A percentile compares a stretch with the other conserved stretches of the same genome.
phyloP scores from a whole-genome alignment of 2,113 vertebrate genomes.

The Parus major region DNA sequence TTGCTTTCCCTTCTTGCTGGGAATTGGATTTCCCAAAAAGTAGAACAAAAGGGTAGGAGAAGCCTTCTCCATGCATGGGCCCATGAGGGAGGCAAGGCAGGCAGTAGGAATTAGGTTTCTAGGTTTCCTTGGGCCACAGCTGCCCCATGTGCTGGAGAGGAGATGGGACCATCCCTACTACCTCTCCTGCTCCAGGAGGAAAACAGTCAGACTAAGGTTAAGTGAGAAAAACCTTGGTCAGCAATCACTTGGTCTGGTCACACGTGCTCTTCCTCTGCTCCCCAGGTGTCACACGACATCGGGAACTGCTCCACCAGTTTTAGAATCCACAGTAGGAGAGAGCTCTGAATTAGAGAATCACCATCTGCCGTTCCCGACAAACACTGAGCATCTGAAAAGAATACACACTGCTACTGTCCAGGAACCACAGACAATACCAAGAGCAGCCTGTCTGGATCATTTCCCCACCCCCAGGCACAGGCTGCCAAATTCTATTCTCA shows the following conservation, averaged over 20 bases:
- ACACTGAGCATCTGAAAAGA: slow-evolving; percentile 10
- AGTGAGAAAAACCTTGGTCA: not conserved
- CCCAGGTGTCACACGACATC: not conserved
- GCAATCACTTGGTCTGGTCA: not conserved
- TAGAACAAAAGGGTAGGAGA: not conserved
- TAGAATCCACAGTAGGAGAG: not conserved
- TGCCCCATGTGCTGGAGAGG: not conserved
- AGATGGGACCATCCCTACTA: not conserved
- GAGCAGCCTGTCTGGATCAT: slow-evolving; percentile 24
- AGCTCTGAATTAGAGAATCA: not conserved
- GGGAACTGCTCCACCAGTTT: not conserved
- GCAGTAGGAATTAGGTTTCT: not conserved
- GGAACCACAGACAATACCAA: slow-evolving; percentile 41
- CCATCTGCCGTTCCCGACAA: not conserved
- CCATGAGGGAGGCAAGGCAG: not conserved
- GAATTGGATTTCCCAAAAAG: not conserved
- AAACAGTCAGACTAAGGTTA: not conserved
- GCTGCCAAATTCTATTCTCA: slow-evolving; percentile 48
- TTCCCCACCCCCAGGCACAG: not conserved
- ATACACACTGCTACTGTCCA: slow-evolving; percentile 48
- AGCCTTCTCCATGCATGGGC: fast-evolving
- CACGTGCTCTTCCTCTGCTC: not conserved
- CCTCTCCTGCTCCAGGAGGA: not conserved
- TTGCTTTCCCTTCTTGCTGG: not conserved
- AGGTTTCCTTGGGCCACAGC: not conserved